Conservation (phyloP, 2,888 invertebrate genomes). For the Resseliella maxima region DNA sequence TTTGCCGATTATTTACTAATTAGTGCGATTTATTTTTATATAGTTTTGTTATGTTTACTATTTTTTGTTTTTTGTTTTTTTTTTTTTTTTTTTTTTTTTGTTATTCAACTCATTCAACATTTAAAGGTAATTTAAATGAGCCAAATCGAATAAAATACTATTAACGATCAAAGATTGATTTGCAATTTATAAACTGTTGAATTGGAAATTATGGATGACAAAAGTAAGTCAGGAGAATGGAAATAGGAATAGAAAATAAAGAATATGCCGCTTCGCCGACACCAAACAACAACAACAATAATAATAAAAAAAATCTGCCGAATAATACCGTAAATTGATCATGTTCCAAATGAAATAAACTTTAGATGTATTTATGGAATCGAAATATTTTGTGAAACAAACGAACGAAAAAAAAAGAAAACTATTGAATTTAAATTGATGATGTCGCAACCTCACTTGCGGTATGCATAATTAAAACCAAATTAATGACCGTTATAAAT, state of each 20-base stretch:
- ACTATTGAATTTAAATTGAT: conserved; percentile 2
- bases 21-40: conserved; percentile 54
- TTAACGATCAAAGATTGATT: conserved; percentile 42
- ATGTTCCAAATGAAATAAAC: not conserved
- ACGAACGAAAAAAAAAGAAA: not conserved
- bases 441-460: conserved; percentile 29
- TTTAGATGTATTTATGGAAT: not conserved
- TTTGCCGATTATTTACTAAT: conserved; percentile 55
- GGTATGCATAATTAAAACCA: conserved; percentile 45
- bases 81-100: too few relatives aligned
- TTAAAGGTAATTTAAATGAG: conserved; percentile 28
- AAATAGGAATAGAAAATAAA: not conserved
- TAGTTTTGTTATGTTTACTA: too few relatives aligned
- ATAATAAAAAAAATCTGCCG: not conserved
- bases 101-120: too few relatives aligned
- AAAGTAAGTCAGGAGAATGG: not conserved
- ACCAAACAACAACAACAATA: not conserved
- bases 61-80: too few relatives aligned
- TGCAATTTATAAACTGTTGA: conserved; percentile 23
- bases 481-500: conserved; percentile 53
- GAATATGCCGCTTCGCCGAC: not conserved
- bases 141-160: conserved; percentile 20
- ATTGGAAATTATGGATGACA: not conserved
- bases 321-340: conserved; percentile 22
- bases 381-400: not conserved